phyloP scores from a whole-genome alignment of 2,113 vertebrate species.

The Nyctibius bracteatus region DNA sequence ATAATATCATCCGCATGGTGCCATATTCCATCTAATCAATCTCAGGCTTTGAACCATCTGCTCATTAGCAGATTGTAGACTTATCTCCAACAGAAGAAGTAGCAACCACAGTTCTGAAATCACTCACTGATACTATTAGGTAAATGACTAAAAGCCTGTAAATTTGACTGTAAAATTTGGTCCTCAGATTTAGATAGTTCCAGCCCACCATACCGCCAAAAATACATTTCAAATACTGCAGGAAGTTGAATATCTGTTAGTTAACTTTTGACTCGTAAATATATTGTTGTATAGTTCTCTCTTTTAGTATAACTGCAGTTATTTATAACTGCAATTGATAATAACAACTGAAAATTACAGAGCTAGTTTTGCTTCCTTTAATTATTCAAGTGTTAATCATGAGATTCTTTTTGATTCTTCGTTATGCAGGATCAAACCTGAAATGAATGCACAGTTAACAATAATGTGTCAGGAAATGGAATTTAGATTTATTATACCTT shows the following conservation, averaged over 20 bases:
- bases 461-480: not conserved
- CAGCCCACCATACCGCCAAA: not conserved
- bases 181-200: not conserved
- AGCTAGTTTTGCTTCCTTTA: not conserved
- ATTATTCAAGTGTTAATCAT: not conserved
- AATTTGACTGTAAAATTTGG: not conserved
- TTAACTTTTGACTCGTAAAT: not conserved
- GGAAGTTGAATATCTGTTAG: not conserved
- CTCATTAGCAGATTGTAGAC: not conserved
- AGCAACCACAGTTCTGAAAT: not conserved
- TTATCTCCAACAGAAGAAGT: not conserved
- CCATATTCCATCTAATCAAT: not conserved
- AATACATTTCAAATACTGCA: not conserved
- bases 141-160: not conserved
- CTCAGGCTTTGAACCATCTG: not conserved
- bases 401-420: not conserved
- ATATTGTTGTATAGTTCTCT: not conserved
- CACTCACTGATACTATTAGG: not conserved
- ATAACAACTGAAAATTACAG: not conserved
- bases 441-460: not conserved
- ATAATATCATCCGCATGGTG: fast-evolving
- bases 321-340: not conserved
- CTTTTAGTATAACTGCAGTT: not conserved
- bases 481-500: not conserved
- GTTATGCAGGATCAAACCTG: not conserved